Evolutionary conservation across 2,113 vertebrate genomes (phyloP), one percentile per base, ranked within the genome.

Genomic region (Brachionichthys hirsutus): DNA sequence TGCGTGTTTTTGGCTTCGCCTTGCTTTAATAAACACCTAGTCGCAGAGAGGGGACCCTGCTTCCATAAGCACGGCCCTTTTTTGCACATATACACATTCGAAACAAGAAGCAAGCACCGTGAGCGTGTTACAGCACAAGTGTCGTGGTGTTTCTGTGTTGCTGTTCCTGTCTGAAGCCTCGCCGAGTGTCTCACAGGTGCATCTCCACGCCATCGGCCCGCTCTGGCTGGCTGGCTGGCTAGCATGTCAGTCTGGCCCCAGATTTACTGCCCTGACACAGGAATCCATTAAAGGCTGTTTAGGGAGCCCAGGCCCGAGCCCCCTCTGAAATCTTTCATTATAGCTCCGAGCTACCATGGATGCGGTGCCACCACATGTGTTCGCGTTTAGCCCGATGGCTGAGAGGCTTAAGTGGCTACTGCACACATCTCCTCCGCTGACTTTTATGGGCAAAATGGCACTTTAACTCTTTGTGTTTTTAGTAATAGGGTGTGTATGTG

Each of bases 271-370:
- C 87, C 83, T 90, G 88, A 89, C 92, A 91, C 92, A 93, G 87
- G 89, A 92, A 94, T 91, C 90, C 90, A 93, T 92, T 93, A 94
- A 92, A 91, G 80, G 83, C 87, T 92, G 92, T 89, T 90, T 92
- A 87, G 87, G 86, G 88, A 89, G 87, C 81, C 75, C 73, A 78
- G 89, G 76, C 88, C 89, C 70, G 89, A 89, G 77, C 88, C 87
- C 87, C 85, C 85, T 87, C 83, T 89, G 80, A 89, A 89, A 89
- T 91, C 52, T 91, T 93, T 93, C 92, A 91, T 91, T 92, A 89
- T 85, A 81, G 85, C 87, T 92, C 62, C 78, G 73, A 89, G 88
- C 89, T 90, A 87, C 84, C 85, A 85, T 75, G 67, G 77, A 88
- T 82, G 80, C 87, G 83, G 73, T 40, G 78, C 58, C 81, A 14